These are phyloP conservation scores for Argynnis bischoffii DNA, from an alignment of 2,888 invertebrate genomes.

Conservation along the genomic window DNA sequence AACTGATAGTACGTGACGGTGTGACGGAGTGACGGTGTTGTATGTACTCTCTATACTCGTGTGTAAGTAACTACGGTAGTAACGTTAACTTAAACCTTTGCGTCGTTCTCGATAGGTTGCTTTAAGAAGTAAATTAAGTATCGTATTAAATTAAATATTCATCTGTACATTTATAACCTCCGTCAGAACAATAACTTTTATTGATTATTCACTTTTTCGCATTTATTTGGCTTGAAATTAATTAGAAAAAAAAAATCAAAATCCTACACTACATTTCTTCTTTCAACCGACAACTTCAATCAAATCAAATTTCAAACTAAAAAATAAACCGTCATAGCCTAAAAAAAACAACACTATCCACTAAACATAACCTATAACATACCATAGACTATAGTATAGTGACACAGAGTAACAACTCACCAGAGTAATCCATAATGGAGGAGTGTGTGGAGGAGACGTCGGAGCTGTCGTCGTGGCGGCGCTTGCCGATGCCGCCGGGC, in stretches of 20 bases:
- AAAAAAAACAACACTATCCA: too few relatives aligned
- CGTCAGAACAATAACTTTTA: background rate
- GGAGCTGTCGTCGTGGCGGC: conserved; percentile 91
- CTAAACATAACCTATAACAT: too few relatives aligned
- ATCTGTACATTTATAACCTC: background rate
- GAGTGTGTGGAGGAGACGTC: conserved; percentile 92
- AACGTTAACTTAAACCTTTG: conserved; percentile 59
- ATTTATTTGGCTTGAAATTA: too few relatives aligned
- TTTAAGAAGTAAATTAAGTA: conserved; percentile 39
- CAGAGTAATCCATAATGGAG: conserved; percentile 94
- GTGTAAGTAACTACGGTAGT: conserved; percentile 50
- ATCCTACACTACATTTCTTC: too few relatives aligned
- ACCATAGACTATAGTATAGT: background rate
- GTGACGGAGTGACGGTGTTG: conserved; percentile 36
- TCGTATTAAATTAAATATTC: conserved; percentile 1
- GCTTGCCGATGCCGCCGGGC: conserved; percentile 93
- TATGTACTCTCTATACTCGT: conserved; percentile 35
- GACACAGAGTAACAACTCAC: conserved; percentile 67
- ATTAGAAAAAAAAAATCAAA: too few relatives aligned
- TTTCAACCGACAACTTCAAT: too few relatives aligned
- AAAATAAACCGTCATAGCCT: too few relatives aligned
- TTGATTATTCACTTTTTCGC: too few relatives aligned
- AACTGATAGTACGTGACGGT: conserved; percentile 28
- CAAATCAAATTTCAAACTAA: too few relatives aligned
- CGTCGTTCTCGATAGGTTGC: conserved; percentile 63